These are phyloP conservation scores for Zaprionus camerounensis DNA, from an alignment of 1,140 invertebrate genomes.

Conservation along the genomic window DNA sequence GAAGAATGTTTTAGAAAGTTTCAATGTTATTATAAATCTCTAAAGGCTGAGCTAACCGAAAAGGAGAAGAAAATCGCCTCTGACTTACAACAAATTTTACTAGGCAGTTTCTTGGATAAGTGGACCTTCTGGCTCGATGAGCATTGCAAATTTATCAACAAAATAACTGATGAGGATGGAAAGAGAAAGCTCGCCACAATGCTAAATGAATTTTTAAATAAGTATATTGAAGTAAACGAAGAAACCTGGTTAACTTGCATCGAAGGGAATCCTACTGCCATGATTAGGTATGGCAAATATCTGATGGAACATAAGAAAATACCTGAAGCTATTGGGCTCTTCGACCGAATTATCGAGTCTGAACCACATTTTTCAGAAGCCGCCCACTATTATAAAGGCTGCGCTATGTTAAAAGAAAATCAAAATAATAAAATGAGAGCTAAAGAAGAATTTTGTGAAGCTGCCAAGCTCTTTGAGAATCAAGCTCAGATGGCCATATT, in stretches of 20 bases:
- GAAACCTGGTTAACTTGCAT: neutral
- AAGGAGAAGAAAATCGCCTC: too few species aligned
- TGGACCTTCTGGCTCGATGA: conserved; percentile 30
- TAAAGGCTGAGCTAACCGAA: too few species aligned
- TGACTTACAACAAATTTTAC: neutral
- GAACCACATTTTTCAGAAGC: conserved; percentile 11
- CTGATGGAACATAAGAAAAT: neutral
- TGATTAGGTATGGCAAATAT: neutral
- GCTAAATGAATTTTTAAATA: neutral
- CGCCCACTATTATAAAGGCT: conserved; percentile 29
- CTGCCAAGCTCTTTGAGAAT: neutral
- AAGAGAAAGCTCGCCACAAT: neutral
- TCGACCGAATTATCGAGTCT: neutral
- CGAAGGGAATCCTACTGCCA: neutral
- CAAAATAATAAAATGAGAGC: neutral
- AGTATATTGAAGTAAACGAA: neutral
- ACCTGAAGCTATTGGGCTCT: neutral
- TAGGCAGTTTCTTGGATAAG: conserved; percentile 1
- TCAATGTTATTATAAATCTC: neutral
- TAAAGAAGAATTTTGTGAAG: neutral
- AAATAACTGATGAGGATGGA: neutral
- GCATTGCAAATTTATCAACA: neutral
- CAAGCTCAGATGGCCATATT: neutral
- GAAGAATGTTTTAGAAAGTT: conserved; percentile 8
- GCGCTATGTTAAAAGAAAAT: neutral